Evolutionary conservation across 2,888 invertebrate species (phyloP).

Genomic region (Pristionchus arcanus): DNA sequence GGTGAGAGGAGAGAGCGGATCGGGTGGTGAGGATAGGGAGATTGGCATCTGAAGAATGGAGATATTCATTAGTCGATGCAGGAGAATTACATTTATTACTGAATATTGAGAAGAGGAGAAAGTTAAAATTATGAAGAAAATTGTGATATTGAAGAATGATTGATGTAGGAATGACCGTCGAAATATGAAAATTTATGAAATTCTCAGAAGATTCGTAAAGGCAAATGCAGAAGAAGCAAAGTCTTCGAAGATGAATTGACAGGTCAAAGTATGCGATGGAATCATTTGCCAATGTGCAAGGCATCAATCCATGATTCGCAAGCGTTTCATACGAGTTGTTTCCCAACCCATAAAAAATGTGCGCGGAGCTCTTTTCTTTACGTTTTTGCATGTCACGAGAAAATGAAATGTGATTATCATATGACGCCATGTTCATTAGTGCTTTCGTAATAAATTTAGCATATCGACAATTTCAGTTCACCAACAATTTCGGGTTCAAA

Average conservation of each 20-base stretch:
- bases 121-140: no score
- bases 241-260: neutral
- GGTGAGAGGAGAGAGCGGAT: neutral
- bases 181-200: no score
- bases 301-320: neutral
- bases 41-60: neutral
- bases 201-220: no score
- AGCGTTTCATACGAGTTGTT: neutral
- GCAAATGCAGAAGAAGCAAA: neutral
- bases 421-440: neutral
- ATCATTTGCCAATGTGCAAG: neutral
- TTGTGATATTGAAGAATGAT: no score
- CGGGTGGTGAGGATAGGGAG: neutral
- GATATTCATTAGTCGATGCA: neutral
- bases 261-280: neutral
- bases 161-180: no score
- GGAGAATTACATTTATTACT: no score
- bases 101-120: no score
- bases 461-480: neutral
- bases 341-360: neutral
- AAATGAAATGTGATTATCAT: neutral
- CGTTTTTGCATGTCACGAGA: neutral
- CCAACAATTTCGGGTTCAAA: neutral
- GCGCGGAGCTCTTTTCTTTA: neutral
- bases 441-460: neutral